Base-by-base conservation (phyloP, 1,140 invertebrate species). In the Papilio helenus region DNA sequence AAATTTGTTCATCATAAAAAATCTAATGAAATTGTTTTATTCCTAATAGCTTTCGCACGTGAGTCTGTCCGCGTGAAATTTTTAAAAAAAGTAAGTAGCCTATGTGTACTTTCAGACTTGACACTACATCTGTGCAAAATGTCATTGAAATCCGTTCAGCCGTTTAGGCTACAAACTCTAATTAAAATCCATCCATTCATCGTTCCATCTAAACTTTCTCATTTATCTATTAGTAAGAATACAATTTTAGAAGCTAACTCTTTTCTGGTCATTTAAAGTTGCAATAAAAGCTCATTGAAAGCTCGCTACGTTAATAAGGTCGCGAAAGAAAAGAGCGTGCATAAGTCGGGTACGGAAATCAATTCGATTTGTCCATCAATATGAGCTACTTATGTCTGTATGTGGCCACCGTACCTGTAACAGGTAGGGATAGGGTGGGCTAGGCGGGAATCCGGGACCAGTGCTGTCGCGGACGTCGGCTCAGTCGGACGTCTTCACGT, bases 301-400 rank as follows among this genome's bases (percentile, higher is more conserved):
- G 76, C 77, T 68, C 74, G 72, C 61, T 83, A 79, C 74, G 72
- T 55, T 83, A 79, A 84, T 83, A 29, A 34, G 23, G 61, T 68
- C 80, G 73, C 51, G 73, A 65, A 68, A 68, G 34, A 49, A 61
- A 65, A 77, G 46, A 29, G 23, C 79, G 76, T 49, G 80, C 78
- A 79, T 79, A 71, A 65, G 82, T 68, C 42, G 20, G 78, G 83
- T 77, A 82, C 82, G 85, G 85, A 87, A 89, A 88, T 88, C 88
- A 88, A 93, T 91, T 93, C 86, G 83, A 88, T 87, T 89, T 90
- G 88, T 90, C 88, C 90, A 88, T 92, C 91, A 92, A 92, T 93
- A 93, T 85, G 83, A 88, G 89, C 90, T 93, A 92, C 90, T 92
- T 88, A 90, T 83, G 81, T 87, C 87, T 87, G 88, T 85, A 90